Conservation (phyloP, 2,113 vertebrate genomes). For the Chunga burmeisteri region DNA sequence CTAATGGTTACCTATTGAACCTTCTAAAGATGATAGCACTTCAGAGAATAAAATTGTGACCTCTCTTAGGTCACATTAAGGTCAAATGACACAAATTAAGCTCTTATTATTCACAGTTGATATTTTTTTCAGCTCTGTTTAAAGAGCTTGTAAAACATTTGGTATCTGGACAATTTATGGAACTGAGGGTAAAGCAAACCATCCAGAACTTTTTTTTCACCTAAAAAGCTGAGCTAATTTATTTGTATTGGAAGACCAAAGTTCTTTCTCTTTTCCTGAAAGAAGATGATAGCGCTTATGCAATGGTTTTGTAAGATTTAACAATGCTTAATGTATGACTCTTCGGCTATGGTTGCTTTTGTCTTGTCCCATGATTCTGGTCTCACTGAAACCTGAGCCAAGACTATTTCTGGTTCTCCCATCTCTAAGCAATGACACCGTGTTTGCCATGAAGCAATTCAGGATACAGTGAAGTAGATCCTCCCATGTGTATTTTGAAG, state of each 20-base stretch:
- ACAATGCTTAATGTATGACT: neutral
- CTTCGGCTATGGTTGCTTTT: neutral
- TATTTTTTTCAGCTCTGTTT: neutral
- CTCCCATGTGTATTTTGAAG: neutral
- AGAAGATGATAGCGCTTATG: neutral
- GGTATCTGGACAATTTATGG: neutral
- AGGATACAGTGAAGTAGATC: neutral
- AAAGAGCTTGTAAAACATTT: neutral
- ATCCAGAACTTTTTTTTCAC: accelerated
- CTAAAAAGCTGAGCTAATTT: neutral
- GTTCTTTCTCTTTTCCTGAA: neutral
- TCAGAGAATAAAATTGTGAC: neutral
- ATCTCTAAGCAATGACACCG: neutral
- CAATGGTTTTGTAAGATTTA: neutral
- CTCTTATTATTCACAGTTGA: neutral
- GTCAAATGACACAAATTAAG: neutral
- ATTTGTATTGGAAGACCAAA: neutral
- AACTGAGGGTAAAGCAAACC: neutral
- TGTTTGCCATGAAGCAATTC: neutral
- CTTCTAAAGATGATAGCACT: neutral
- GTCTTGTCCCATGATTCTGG: neutral
- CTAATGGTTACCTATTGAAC: neutral
- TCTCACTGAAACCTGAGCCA: neutral
- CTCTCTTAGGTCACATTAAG: neutral
- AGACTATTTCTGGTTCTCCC: constrained; percentile 29